Conservation (phyloP, 2,888 invertebrate genomes). For the Rotaria magnacalcarata region DNA sequence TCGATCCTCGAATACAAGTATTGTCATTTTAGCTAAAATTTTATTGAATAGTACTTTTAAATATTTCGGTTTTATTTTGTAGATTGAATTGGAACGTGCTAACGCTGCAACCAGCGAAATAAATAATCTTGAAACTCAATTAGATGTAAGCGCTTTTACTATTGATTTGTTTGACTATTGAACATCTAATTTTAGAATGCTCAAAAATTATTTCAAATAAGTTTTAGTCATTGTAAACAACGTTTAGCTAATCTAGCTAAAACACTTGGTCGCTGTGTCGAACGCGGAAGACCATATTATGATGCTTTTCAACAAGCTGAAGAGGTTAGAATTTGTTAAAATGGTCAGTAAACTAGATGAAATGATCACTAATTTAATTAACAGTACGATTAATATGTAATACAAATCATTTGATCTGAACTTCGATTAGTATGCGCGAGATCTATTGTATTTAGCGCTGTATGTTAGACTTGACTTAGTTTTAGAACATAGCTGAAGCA, state of each 20-base stretch:
- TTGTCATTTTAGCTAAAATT: neutral
- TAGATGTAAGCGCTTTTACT: slow-evolving; percentile 50
- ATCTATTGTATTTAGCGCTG: too few relatives aligned
- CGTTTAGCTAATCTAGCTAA: slow-evolving; percentile 71
- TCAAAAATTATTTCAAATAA: slow-evolving; percentile 28
- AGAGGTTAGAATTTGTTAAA: slow-evolving; percentile 54
- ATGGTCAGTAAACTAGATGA: too few relatives aligned
- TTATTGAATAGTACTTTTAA: too few relatives aligned
- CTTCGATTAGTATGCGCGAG: too few relatives aligned
- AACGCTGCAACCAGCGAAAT: slow-evolving; percentile 52
- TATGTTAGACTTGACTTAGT: too few relatives aligned
- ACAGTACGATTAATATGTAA: too few relatives aligned
- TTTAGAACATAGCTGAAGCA: too few relatives aligned
- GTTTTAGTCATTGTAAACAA: slow-evolving; percentile 38
- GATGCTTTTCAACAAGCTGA: slow-evolving; percentile 75
- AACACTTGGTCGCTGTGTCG: slow-evolving; percentile 77
- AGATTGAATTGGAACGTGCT: slow-evolving; percentile 52
- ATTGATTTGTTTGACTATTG: neutral
- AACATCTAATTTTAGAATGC: neutral
- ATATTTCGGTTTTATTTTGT: slow-evolving; percentile 45
- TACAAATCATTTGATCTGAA: too few relatives aligned
- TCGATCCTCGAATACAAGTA: slow-evolving; percentile 47
- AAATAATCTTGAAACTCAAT: slow-evolving; percentile 53
- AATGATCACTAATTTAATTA: too few relatives aligned
- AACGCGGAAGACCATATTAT: slow-evolving; percentile 82